Base-by-base conservation (phyloP, 2,888 invertebrate species). In the Andricus quercusramuli region DNA sequence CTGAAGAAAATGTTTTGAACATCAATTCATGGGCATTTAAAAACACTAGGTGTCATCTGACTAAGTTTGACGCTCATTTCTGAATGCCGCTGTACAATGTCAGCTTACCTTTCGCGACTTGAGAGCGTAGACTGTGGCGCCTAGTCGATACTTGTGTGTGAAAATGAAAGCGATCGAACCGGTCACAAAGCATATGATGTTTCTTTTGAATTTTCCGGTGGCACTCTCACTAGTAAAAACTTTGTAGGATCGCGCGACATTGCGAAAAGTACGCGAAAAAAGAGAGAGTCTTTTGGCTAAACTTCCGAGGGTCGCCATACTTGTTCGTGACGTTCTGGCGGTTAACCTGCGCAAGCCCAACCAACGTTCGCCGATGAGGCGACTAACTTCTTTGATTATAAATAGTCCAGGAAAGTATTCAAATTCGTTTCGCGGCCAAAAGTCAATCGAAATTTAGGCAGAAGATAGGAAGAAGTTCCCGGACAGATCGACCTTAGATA, bases 221-320 rank as follows among this genome's bases (percentile, higher is more conserved):
- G 74, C 56, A 83, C 86, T 88, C 1, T 74, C 78, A 80, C 83
- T 82, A 32, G 85, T 85, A 70, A 86, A 89, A 83, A 87, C 84
- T 62, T 85, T 83, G 76, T 89, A 89, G 86, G 88, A 89, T 56
- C 92, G 89, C 83, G 87, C 77, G 66, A 89, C 80, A 83, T 87
- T 81, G 59, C 87, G 87, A 79, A 90, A 87, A 88, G 88, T 88
- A 47, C 85, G 85, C 11, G 87, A 85, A 56, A 90, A 87, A 79
- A 85, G 78, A 17, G 86, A 85, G 68, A 88, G 81, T 78, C 89
- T 89, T 82, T 85, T 84, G 77, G 88, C 86, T 77, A 90, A 79
- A 76, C 86, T 86, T 82, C 82, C 83, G 67, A 90, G 82, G 76
- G 87, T 88, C 90, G 92, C 92, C 92, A 92, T 93, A 81, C 88